A percentile compares a stretch with the other conserved stretches of the same genome.
phyloP scores from a whole-genome alignment of 2,113 vertebrate species.

The Aldabrachelys gigantea region DNA sequence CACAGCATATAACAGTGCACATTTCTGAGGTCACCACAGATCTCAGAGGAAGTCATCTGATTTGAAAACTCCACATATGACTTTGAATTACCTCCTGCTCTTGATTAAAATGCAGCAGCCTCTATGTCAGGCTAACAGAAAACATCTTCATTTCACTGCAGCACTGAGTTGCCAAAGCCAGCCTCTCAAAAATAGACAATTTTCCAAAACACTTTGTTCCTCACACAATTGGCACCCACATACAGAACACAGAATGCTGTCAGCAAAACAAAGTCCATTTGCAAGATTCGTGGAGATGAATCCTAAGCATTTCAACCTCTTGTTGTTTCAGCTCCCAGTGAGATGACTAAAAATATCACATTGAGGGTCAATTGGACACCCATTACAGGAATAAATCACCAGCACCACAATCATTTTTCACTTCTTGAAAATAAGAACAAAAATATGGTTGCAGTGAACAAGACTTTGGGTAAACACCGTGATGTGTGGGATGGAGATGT shows the following conservation, averaged over 20 bases:
- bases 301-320: constrained; percentile 42
- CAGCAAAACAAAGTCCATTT: constrained; percentile 36
- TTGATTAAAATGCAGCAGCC: neutral
- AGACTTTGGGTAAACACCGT: neutral
- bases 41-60: neutral
- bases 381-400: constrained; percentile 13
- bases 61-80: neutral
- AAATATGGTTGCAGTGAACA: constrained; percentile 20
- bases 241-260: neutral
- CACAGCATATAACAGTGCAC: neutral
- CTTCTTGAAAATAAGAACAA: neutral
- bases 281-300: constrained; percentile 33
- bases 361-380: constrained; percentile 31
- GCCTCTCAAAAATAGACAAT: neutral
- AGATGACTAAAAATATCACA: constrained; percentile 37
- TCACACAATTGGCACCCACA: neutral
- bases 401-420: constrained; percentile 17
- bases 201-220: constrained; percentile 44
- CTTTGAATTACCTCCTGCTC: neutral
- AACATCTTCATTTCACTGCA: neutral
- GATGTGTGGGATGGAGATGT: neutral
- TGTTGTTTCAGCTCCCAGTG: constrained; percentile 5
- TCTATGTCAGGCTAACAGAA: neutral
- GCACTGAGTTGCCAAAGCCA: neutral
- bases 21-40: neutral